These are phyloP conservation scores for Pyrrhia umbra DNA, from an alignment of 2,888 invertebrate species.

Conservation along the genomic window DNA sequence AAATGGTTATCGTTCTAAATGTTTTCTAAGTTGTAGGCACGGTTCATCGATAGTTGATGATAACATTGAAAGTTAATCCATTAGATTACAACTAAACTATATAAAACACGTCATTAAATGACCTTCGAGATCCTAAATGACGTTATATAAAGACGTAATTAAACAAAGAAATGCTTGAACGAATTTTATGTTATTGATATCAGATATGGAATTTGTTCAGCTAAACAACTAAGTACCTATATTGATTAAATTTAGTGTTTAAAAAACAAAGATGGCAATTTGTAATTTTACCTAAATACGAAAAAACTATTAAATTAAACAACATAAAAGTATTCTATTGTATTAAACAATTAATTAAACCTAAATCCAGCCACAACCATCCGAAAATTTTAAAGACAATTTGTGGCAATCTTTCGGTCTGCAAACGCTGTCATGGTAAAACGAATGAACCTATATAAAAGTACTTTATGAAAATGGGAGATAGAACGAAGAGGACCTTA, in stretches of 20 bases:
- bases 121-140: slow-evolving; percentile 35
- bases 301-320: too few species aligned
- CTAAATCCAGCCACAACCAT: too few species aligned
- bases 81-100: slow-evolving; percentile 29
- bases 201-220: background rate
- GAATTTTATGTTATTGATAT: slow-evolving; percentile 6
- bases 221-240: background rate
- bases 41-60: slow-evolving; percentile 36
- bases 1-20: slow-evolving; percentile 16
- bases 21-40: slow-evolving; percentile 6
- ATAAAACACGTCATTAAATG: slow-evolving; percentile 23
- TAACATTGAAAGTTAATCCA: slow-evolving; percentile 36
- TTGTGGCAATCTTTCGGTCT: too few species aligned
- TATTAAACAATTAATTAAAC: too few species aligned
- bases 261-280: background rate
- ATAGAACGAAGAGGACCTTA: too few species aligned
- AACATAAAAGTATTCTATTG: too few species aligned
- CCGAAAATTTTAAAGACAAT: too few species aligned
- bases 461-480: too few species aligned
- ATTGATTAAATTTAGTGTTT: slow-evolving; percentile 9
- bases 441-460: too few species aligned
- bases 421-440: too few species aligned
- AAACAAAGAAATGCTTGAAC: slow-evolving; percentile 15
- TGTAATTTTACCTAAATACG: too few species aligned
- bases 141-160: slow-evolving; percentile 9